These are phyloP conservation scores for Conchocele bisecta DNA, from an alignment of 2,888 invertebrate genomes.

Conservation along the genomic window DNA sequence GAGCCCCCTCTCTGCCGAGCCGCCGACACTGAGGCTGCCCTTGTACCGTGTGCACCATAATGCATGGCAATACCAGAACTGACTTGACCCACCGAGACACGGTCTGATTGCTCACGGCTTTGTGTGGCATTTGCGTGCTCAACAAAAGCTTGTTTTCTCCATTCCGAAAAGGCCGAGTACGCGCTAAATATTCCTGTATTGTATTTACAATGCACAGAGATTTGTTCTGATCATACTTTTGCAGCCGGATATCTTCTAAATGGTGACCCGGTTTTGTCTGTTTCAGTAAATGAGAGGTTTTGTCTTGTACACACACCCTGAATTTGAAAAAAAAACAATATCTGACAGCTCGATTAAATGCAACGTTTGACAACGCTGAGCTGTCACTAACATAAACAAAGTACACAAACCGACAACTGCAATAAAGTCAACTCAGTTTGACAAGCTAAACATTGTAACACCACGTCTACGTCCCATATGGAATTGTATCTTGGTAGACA, in stretches of 20 bases:
- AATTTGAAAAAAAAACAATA: too few species aligned
- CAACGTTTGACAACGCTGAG: background rate
- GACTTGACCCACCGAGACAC: slow-evolving; percentile 8
- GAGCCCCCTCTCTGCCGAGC: too few species aligned
- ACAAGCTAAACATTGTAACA: background rate
- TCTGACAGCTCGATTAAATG: background rate
- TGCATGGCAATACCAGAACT: background rate
- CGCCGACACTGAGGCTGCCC: too few species aligned
- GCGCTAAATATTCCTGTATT: too few species aligned
- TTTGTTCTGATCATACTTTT: background rate
- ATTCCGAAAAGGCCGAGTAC: too few species aligned
- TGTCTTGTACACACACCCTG: too few species aligned
- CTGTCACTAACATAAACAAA: background rate
- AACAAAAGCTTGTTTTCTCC: background rate
- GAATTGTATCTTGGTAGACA: background rate
- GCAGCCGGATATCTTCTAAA: background rate
- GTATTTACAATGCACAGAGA: slow-evolving; percentile 6
- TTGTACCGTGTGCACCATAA: too few species aligned
- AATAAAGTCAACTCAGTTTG: too few species aligned
- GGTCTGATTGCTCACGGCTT: slow-evolving; percentile 3
- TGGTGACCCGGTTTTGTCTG: slow-evolving; percentile 6
- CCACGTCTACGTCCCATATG: background rate
- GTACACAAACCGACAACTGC: too few species aligned
- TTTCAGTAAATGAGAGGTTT: background rate
- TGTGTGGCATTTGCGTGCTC: slow-evolving; percentile 2